Conservation (phyloP, 92 coral and sea anemone genomes). For the Scolanthus callimorphus region DNA sequence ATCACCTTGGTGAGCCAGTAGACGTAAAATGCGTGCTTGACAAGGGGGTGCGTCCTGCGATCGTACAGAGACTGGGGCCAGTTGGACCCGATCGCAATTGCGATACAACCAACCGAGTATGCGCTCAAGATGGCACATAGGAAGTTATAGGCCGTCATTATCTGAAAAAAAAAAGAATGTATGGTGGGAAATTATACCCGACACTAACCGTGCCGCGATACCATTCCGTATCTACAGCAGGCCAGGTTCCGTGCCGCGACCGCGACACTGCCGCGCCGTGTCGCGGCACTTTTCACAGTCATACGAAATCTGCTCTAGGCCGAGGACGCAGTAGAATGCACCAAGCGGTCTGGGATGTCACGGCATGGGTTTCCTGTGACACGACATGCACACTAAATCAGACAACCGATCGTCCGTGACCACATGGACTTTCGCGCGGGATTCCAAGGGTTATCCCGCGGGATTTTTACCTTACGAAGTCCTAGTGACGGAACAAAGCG, state of each 20-base stretch:
- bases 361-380: too few species aligned
- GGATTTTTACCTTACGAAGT: background rate
- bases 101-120: conserved; percentile 46
- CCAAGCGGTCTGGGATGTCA: too few species aligned
- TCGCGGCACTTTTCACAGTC: background rate
- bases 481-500: background rate
- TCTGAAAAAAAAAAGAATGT: conserved; percentile 26
- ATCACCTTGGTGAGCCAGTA: conserved; percentile 78
- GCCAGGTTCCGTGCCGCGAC: too few species aligned
- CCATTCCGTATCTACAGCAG: too few species aligned
- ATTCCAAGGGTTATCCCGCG: background rate
- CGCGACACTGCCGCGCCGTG: too few species aligned
- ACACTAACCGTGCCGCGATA: too few species aligned
- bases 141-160: conserved; percentile 67
- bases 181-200: background rate
- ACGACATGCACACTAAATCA: too few species aligned
- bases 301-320: too few species aligned
- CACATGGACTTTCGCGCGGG: too few species aligned
- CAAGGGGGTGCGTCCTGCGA: conserved; percentile 41
- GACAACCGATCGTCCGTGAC: too few species aligned
- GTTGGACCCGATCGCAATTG: conserved; percentile 20
- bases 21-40: conserved; percentile 65
- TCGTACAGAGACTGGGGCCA: conserved; percentile 47
- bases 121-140: conserved; percentile 58
- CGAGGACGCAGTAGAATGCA: too few species aligned